These are phyloP conservation scores for Phasia obesa DNA, from an alignment of 2,888 invertebrate species.

Conservation along the genomic window DNA sequence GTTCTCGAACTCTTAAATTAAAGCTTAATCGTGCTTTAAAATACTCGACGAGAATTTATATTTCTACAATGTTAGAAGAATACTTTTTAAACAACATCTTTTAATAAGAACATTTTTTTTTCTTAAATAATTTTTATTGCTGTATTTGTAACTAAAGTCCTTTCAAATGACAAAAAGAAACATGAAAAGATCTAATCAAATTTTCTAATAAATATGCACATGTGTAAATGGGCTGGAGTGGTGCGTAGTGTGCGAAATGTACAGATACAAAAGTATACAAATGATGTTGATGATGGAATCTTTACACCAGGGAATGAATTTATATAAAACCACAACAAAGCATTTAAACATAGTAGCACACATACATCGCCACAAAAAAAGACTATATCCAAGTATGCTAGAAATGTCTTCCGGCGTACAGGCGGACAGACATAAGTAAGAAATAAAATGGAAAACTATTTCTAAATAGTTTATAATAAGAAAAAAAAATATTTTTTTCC, in stretches of 20 bases:
- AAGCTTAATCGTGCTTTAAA: too few species aligned
- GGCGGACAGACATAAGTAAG: not conserved
- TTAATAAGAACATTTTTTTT: too few species aligned
- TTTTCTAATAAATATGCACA: not conserved
- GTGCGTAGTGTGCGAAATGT: not conserved
- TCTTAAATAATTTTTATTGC: not conserved
- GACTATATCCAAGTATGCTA: too few species aligned
- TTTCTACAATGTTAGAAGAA: too few species aligned
- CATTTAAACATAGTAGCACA: not conserved
- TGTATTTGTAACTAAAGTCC: not conserved
- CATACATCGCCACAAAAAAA: not conserved
- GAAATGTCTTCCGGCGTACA: too few species aligned
- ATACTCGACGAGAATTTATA: too few species aligned
- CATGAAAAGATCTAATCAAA: not conserved
- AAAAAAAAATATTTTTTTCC: too few species aligned
- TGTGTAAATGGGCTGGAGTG: not conserved
- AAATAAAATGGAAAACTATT: not conserved
- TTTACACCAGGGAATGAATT: conserved; percentile 2
- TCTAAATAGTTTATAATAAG: too few species aligned
- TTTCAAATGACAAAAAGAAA: not conserved
- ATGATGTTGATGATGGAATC: conserved; percentile 2
- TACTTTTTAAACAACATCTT: too few species aligned
- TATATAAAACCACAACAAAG: conserved; percentile 2
- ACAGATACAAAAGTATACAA: not conserved
- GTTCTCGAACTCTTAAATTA: too few species aligned